Evolutionary conservation across 2,113 vertebrate species (phyloP).

Genomic region (Hemibagrus wyckioides): DNA sequence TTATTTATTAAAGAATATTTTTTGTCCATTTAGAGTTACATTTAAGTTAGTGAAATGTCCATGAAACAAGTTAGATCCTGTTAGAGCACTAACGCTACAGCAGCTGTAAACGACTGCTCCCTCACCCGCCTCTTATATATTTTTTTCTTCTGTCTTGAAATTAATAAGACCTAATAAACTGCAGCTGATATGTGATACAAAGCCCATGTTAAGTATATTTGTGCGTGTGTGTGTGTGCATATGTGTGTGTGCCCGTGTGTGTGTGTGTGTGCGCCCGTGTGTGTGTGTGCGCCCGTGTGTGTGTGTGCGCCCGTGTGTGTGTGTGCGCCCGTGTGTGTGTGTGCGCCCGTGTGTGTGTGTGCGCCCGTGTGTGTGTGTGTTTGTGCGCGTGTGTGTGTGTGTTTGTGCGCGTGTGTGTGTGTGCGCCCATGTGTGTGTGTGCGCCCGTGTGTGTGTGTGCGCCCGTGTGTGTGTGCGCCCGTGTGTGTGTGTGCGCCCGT

Average conservation of each 20-base stretch:
- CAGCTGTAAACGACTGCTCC: too few species aligned
- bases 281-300: conserved; percentile 21
- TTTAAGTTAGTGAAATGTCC: background rate
- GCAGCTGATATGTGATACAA: background rate
- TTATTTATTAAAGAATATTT: too few species aligned
- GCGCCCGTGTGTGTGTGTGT: conserved; percentile 30
- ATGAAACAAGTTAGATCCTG: background rate
- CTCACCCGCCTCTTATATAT: too few species aligned
- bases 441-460: conserved; percentile 29
- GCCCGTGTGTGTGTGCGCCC: conserved; percentile 24
- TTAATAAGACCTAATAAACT: too few species aligned
- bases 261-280: conserved; percentile 23
- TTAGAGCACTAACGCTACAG: background rate
- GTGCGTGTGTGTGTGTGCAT: conserved; percentile 21
- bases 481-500: conserved; percentile 25
- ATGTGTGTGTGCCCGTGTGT: conserved; percentile 27
- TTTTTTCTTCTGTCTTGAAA: too few species aligned
- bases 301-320: conserved; percentile 32
- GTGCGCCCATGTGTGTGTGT: conserved; percentile 24
- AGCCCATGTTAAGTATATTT: too few species aligned
- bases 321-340: conserved; percentile 26
- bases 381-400: conserved; percentile 20
- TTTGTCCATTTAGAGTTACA: too few species aligned
- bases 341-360: conserved; percentile 29
- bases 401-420: conserved; percentile 24